Base-by-base conservation (phyloP, 1,140 invertebrate species). In the Anoplolepis gracilipes region DNA sequence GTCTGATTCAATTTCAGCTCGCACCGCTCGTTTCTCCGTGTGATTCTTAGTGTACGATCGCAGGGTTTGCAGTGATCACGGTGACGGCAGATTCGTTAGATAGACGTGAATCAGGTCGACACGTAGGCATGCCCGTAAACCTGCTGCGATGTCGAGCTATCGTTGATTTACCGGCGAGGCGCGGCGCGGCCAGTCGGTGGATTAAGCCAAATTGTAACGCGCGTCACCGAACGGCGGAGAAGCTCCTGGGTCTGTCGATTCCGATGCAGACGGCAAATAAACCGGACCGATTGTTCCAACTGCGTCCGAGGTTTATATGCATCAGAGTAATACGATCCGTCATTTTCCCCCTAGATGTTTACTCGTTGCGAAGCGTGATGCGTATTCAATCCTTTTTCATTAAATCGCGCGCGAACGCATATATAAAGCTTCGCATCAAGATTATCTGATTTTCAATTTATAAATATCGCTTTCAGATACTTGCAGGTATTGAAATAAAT, bases 151-250 rank as follows among this genome's bases (percentile, higher is more conserved):
- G 78, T 59, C 78, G 53, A 46, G 78, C 67, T 8, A 59, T 53
- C 78, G 67, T 82, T 82, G 78, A 82, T 82, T 82, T 82, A 82
- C 67, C 42, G 78, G 65, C n/a, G 78, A 64, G n/a, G n/a, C n/a
- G n/a, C n/a, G n/a, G n/a, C n/a, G n/a, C n/a, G n/a, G n/a, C n/a
- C 53, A n/a, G n/a, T n/a, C 78, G 67, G 67, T 39, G 67, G 67
- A 82, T 82, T 73, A 82, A 82, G 78, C 78, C 67, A 72, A 73
- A 82, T 82, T 82, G 78, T 82, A 73, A 82, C 78, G 65, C 78
- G 53, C 67, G 78, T 82, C 67, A 73, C 78, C 53, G 78, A 59
- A 72, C 78, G 53, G 16, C 59, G 78, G 65, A 64, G 78, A 81
- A 81, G 49, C 36, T 13, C 53, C 30, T 49, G 46, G 42, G 16